Conservation (phyloP, 2,797 vertebrate genomes). For the Hapalemur alaotrensis region DNA sequence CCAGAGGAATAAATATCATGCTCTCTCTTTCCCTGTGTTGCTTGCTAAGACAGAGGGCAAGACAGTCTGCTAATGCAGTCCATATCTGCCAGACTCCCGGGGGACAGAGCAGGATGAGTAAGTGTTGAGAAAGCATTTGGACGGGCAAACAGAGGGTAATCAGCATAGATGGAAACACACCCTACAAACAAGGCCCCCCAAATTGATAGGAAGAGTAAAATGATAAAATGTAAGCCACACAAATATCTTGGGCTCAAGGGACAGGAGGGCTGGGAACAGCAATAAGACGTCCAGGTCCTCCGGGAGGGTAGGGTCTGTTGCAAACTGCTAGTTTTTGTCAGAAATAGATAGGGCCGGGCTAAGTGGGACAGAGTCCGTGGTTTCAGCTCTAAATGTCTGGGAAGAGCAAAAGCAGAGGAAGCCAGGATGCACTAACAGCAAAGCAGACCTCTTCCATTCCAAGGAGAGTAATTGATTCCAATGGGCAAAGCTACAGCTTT, state of each 20-base stretch:
- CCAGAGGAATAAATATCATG: background rate
- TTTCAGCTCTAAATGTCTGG: background rate
- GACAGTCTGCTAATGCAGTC: background rate
- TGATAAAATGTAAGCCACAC: background rate
- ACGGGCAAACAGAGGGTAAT: background rate
- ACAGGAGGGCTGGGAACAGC: background rate
- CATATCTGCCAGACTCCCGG: background rate
- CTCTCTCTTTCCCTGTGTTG: background rate
- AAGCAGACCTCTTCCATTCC: background rate
- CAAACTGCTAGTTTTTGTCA: background rate
- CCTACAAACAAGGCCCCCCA: background rate
- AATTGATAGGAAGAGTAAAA: background rate
- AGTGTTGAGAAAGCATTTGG: background rate
- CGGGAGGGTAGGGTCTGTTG: background rate
- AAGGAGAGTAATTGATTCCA: background rate
- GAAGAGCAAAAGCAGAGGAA: background rate
- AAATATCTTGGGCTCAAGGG: background rate
- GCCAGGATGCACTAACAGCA: background rate
- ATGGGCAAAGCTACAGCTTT: background rate
- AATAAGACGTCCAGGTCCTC: background rate
- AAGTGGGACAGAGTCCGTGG: background rate
- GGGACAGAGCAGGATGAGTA: background rate
- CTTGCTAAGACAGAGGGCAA: background rate
- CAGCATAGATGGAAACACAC: background rate
- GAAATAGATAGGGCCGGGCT: background rate